phyloP scores from a whole-genome alignment of 2,113 vertebrate genomes.

The Poeciliopsis turrubarensis region DNA sequence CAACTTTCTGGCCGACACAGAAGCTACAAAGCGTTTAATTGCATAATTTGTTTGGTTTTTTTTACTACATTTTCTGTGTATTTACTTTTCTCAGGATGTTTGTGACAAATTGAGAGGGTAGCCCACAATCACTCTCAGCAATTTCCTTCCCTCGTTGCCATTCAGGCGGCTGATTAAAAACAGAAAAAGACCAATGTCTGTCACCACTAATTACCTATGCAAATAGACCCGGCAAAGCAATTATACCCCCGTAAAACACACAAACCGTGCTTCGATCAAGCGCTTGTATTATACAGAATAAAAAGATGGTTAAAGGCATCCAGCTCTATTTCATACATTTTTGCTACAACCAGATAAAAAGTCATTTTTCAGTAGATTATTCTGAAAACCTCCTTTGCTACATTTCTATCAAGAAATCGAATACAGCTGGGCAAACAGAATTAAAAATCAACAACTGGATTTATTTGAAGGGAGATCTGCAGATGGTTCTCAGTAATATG shows the following conservation, averaged over 20 bases:
- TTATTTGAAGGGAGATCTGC: background rate
- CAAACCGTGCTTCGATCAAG: background rate
- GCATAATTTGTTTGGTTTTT: slow-evolving; percentile 2
- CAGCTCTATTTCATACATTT: background rate
- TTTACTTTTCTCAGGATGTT: slow-evolving; percentile 13
- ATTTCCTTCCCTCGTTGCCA: slow-evolving; percentile 17
- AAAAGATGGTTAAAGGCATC: background rate
- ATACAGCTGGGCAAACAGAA: background rate
- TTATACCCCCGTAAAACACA: slow-evolving; percentile 80
- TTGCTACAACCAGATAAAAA: background rate
- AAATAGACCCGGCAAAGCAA: slow-evolving; percentile 85
- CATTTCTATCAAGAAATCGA: background rate
- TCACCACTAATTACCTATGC: slow-evolving; percentile 72
- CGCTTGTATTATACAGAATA: background rate
- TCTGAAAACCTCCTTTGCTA: background rate
- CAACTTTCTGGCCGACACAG: background rate
- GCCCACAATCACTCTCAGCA: slow-evolving; percentile 12
- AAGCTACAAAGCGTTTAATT: slow-evolving; percentile 3
- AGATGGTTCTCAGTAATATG: no score
- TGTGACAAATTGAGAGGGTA: slow-evolving; percentile 5
- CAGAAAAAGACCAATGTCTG: slow-evolving; percentile 35
- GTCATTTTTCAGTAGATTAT: background rate
- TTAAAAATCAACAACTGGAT: background rate
- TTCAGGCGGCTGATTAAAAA: slow-evolving; percentile 36
- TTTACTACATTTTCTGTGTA: slow-evolving; percentile 13